Conservation (phyloP, 2,113 vertebrate species). For the Zootoca vivipara region DNA sequence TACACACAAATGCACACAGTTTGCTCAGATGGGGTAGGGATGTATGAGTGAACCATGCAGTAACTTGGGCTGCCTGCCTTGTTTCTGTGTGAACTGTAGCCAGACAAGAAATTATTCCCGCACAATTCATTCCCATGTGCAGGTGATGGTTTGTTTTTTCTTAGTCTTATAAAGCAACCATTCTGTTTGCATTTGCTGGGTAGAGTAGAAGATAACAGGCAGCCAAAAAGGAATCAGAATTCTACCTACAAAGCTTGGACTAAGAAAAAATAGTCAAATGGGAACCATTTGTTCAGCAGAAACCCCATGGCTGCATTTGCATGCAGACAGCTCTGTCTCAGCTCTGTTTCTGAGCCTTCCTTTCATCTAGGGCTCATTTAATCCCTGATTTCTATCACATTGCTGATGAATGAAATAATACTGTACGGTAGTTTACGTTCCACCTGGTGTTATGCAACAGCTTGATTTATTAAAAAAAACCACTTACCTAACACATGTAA, state of each 20-base stretch:
- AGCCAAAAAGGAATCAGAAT: not conserved
- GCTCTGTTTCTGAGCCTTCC: not conserved
- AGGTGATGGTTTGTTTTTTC: slow-evolving; percentile 1
- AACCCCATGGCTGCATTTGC: not conserved
- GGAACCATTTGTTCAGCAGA: not conserved
- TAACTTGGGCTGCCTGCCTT: not conserved
- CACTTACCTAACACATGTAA: slow-evolving; percentile 94
- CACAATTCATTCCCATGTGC: not conserved
- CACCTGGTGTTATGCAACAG: not conserved
- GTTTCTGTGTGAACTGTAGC: not conserved
- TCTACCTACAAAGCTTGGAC: not conserved
- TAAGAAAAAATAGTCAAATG: not conserved
- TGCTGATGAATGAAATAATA: not conserved
- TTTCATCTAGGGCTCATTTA: not conserved
- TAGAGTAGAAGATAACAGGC: not conserved
- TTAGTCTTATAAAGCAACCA: not conserved
- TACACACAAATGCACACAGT: not conserved
- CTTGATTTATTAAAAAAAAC: not conserved
- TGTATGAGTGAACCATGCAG: not conserved
- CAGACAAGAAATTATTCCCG: not conserved
- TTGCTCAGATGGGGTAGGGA: not conserved
- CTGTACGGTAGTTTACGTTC: not conserved
- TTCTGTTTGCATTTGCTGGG: not conserved
- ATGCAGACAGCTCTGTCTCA: not conserved
- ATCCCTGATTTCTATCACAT: not conserved